Evolutionary conservation across 2,797 vertebrate species (phyloP), one percentile per base, ranked within the genome.

Genomic region (Fistularia tabacaria): DNA sequence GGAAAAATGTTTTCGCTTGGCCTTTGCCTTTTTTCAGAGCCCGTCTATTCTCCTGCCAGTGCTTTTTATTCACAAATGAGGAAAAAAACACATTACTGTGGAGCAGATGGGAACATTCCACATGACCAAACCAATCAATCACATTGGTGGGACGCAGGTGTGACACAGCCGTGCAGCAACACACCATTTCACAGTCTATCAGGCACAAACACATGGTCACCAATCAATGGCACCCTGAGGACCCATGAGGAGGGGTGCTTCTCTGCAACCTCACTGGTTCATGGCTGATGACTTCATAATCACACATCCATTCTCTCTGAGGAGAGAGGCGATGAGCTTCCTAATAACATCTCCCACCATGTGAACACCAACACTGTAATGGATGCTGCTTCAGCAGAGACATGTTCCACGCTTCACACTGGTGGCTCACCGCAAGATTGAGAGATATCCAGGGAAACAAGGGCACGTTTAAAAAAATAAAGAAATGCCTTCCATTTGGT

Each of bases 141-240:
- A 97, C 94, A 92, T 92, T 90, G 77, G 92, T 92, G 94, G 93
- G 95, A 93, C 95, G 93, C 97, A 99, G 97, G 96, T 99, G 97
- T 94, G 93, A 92, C 94, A 95, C 97, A 99, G 97, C 94, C 95
- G 94, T 92, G 92, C 92, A 92, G 94, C 94, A 95, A 96, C 94
- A 96, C 97, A 97, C 96, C 95, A 99, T 99, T 99, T 99, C 97
- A 99, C 97, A 99, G 95, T 98, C 97, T 98, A 98, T 97, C 94
- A 94, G 96, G 92, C 95, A 96, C 96, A 97, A 97, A 98, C 97
- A 99, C 97, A 98, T 94, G 95, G 94, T 94, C 94, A 95, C 95
- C 96, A 97, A 98, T 99, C 97, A 98, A 98, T 97, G 95, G 93
- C 92, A 92, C 97, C 94, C 96, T 54, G 85, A 95, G 95, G 95